Percentiles rank a stretch among this genome's conserved stretches.
Evolutionary conservation across 2,797 vertebrate species (phyloP).

Genomic region (Gadopsis bispinosus): DNA sequence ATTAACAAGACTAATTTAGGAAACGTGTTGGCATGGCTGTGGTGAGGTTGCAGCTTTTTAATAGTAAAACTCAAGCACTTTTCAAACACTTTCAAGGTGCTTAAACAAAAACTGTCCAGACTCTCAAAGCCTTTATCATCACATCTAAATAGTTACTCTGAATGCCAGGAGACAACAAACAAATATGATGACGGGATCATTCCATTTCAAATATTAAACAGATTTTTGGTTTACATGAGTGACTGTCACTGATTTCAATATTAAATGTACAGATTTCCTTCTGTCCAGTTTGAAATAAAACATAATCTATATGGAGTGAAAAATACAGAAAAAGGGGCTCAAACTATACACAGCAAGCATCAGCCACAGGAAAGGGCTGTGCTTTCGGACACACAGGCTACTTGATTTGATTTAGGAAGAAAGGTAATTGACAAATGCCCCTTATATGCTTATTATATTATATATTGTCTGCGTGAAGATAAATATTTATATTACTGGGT

Average conservation of each 20-base stretch:
- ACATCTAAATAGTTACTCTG: too few relatives aligned
- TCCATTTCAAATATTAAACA: too few relatives aligned
- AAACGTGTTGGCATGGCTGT: background rate
- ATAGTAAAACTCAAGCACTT: too few relatives aligned
- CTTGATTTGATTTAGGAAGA: background rate
- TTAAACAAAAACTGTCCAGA: too few relatives aligned
- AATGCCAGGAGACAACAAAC: too few relatives aligned
- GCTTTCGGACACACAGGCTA: background rate
- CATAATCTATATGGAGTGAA: too few relatives aligned
- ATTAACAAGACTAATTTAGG: background rate
- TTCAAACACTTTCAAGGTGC: too few relatives aligned
- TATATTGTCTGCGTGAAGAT: too few relatives aligned
- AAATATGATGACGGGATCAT: too few relatives aligned
- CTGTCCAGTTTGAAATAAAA: background rate
- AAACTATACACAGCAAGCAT: background rate
- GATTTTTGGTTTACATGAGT: too few relatives aligned
- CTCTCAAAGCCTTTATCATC: too few relatives aligned
- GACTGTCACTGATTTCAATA: background rate
- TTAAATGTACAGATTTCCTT: background rate
- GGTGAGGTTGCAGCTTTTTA: too few relatives aligned
- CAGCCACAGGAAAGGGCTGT: background rate
- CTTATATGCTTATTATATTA: background rate
- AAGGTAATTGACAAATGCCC: background rate
- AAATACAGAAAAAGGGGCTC: background rate
- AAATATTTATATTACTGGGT: background rate